Percentiles rank a stretch among this genome's conserved stretches.
These are phyloP conservation scores for Callorhinus ursinus DNA, from an alignment of 2,113 vertebrate genomes.

Conservation along the genomic window DNA sequence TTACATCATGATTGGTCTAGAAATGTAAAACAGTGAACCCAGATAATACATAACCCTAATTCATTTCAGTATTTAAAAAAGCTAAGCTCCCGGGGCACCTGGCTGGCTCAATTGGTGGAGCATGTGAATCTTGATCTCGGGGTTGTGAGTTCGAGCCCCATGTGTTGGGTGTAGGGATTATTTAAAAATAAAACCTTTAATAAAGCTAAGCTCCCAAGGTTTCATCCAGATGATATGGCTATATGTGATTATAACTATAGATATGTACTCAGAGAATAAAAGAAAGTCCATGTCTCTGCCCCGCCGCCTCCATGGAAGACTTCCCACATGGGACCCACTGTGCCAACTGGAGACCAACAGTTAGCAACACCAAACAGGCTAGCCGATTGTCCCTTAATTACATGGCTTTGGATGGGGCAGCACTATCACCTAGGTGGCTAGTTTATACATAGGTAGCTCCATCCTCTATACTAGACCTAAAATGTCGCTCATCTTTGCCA, in stretches of 20 bases:
- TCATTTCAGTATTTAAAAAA: slow-evolving; percentile 8
- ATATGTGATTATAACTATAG: neutral
- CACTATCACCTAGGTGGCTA: neutral
- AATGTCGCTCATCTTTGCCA: neutral
- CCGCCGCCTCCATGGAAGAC: neutral
- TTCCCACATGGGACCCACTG: neutral
- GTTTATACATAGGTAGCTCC: neutral
- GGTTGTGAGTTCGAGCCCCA: neutral
- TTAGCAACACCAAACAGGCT: neutral
- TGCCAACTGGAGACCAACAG: neutral
- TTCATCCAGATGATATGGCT: neutral
- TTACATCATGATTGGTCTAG: neutral
- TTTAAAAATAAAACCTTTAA: neutral
- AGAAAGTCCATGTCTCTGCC: neutral
- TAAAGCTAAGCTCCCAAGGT: neutral
- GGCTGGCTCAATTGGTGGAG: neutral
- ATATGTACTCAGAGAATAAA: slow-evolving; percentile 34
- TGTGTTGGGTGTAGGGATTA: neutral
- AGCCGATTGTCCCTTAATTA: neutral
- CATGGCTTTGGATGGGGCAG: neutral
- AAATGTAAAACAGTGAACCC: neutral
- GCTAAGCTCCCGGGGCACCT: neutral
- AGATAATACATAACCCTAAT: neutral
- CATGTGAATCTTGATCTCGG: neutral
- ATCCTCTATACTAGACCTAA: neutral